Conservation (phyloP, 2,113 vertebrate genomes). For the Carassius carassius region DNA sequence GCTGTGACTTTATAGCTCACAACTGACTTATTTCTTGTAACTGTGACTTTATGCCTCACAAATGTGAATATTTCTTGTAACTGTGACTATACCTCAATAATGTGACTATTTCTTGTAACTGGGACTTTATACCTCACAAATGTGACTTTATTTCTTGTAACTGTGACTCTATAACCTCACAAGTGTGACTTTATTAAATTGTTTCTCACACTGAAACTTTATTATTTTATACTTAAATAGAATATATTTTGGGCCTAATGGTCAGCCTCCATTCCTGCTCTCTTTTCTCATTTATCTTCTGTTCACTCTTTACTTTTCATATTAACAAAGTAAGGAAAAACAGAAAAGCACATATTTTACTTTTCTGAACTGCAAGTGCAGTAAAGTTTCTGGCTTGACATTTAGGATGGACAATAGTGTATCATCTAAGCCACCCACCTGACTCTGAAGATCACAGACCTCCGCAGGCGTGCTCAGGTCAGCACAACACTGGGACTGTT, state of each 20-base stretch:
- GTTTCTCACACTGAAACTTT: neutral
- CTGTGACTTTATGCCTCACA: neutral
- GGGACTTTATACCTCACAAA: neutral
- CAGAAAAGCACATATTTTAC: neutral
- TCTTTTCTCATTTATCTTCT: neutral
- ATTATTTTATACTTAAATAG: neutral
- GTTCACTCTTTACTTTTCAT: neutral
- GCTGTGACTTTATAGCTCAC: neutral
- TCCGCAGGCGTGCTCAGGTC: neutral
- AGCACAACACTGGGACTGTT: conserved; percentile 17
- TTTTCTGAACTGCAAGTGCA: neutral
- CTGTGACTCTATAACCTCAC: no score
- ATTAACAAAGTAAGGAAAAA: neutral
- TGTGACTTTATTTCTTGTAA: neutral
- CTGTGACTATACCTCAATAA: neutral
- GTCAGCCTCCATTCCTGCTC: neutral
- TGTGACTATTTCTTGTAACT: neutral
- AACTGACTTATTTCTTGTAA: neutral
- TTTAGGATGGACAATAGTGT: neutral
- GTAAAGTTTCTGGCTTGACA: neutral
- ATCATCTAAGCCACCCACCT: neutral
- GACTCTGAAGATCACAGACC: neutral
- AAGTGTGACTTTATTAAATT: no score
- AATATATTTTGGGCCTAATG: neutral
- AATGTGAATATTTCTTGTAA: neutral